Percentiles rank a stretch among this genome's conserved stretches.
phyloP scores from a whole-genome alignment of 2,797 vertebrate species.

The Enteromius paludinosus region DNA sequence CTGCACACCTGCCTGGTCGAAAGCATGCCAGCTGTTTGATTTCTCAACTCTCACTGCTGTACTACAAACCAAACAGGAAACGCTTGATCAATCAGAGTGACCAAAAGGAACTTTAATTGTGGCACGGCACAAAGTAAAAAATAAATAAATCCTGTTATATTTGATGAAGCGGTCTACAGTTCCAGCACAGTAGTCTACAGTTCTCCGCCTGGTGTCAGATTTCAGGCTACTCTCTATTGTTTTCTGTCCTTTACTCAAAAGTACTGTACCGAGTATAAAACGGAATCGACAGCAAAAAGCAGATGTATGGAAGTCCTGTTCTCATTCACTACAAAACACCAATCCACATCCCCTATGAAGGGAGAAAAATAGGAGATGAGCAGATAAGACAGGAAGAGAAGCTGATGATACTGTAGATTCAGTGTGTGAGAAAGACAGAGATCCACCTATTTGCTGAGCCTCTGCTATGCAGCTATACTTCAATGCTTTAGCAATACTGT shows the following conservation, averaged over 20 bases:
- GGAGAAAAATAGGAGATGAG: neutral
- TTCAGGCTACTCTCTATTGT: neutral
- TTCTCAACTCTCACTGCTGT: neutral
- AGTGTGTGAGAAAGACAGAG: neutral
- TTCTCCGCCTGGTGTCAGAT: neutral
- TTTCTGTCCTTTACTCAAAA: neutral
- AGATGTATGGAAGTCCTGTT: neutral
- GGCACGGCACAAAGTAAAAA: neutral
- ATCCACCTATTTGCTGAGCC: neutral
- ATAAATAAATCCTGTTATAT: neutral
- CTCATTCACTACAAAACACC: neutral
- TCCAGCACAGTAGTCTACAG: neutral
- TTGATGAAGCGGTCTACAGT: neutral
- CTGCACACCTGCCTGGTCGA: conserved; percentile 4
- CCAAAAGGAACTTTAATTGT: neutral
- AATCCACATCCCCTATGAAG: neutral
- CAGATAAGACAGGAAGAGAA: neutral
- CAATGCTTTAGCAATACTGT: neutral
- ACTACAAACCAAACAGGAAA: conserved; percentile 8
- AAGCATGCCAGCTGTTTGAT: conserved; percentile 3
- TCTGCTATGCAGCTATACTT: neutral
- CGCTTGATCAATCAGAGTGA: neutral
- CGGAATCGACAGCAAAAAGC: neutral
- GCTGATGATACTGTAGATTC: neutral
- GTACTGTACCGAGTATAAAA: neutral